Conservation (phyloP, 2,797 vertebrate genomes). For the Urocyon cinereoargenteus region DNA sequence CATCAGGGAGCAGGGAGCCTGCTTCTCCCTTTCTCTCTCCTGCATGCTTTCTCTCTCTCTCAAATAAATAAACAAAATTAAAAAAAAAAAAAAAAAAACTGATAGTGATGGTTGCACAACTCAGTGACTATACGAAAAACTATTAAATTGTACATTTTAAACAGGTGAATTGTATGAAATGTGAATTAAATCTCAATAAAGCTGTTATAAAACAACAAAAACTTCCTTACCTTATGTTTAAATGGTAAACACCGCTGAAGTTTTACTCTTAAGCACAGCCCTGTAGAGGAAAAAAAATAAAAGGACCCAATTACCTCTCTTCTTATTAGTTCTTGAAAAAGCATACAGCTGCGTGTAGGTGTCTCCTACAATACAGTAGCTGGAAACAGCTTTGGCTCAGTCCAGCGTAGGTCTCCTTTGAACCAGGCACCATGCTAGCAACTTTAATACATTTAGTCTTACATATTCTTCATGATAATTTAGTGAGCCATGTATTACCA, state of each 20-base stretch:
- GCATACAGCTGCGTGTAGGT: neutral
- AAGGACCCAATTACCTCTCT: neutral
- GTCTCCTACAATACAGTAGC: neutral
- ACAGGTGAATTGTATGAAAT: neutral
- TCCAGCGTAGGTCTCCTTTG: neutral
- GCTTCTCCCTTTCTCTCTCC: too few relatives aligned
- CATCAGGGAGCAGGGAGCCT: too few relatives aligned
- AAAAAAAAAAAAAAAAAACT: neutral
- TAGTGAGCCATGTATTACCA: neutral
- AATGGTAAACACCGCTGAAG: conserved; percentile 97
- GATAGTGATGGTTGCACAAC: neutral
- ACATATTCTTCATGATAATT: neutral
- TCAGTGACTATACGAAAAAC: neutral
- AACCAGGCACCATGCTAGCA: neutral
- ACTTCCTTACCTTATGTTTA: conserved; percentile 95
- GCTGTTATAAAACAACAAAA: conserved; percentile 22
- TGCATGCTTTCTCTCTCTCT: too few relatives aligned
- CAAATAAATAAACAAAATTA: too few relatives aligned
- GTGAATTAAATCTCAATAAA: conserved; percentile 35
- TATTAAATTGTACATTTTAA: neutral
- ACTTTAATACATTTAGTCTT: neutral
- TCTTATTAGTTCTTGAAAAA: conserved; percentile 51
- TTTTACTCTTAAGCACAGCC: conserved; percentile 97
- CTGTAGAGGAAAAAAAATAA: conserved; percentile 84
- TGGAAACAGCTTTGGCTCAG: conserved; percentile 16